These are phyloP conservation scores for Cinara cedri DNA, from an alignment of 2,888 invertebrate species.

Conservation along the genomic window DNA sequence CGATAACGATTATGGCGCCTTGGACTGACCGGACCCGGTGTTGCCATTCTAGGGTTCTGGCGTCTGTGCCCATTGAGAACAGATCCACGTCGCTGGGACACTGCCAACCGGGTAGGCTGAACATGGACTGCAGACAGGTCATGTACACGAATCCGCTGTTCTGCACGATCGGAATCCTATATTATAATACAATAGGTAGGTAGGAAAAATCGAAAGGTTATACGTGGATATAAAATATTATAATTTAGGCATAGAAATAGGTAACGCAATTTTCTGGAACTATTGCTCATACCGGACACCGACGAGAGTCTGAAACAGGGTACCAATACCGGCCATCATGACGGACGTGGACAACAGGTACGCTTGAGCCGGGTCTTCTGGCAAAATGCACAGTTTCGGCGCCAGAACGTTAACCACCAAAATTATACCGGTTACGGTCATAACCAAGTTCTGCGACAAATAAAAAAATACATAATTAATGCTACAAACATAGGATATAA, in stretches of 20 bases:
- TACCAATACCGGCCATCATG: conserved; percentile 42
- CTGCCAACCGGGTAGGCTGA: conserved; percentile 13
- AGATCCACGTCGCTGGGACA: conserved; percentile 57
- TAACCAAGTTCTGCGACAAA: conserved; percentile 25
- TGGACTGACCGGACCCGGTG: conserved; percentile 50
- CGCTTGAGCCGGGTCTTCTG: conserved; percentile 48
- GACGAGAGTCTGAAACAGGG: conserved; percentile 38
- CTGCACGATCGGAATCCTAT: conserved; percentile 53
- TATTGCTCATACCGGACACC: conserved; percentile 44
- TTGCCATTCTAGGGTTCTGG: conserved; percentile 57
- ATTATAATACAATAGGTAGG: no score
- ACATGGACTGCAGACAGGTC: conserved; percentile 8
- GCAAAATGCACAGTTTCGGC: conserved; percentile 53
- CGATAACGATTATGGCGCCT: conserved; percentile 54
- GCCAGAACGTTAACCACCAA: conserved; percentile 34
- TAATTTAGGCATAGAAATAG: no score
- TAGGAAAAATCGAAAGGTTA: no score
- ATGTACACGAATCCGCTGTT: conserved; percentile 41
- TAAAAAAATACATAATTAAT: no score
- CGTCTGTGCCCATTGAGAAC: conserved; percentile 57
- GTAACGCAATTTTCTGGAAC: no score
- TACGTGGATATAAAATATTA: no score
- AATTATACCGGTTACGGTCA: conserved; percentile 9
- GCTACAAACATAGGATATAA: no score
- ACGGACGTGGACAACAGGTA: conserved; percentile 49